A percentile compares a stretch with the other conserved stretches of the same genome.
Evolutionary conservation across 92 coral and sea anemone species (phyloP).

Genomic region (Isaurus tuberculatus): DNA sequence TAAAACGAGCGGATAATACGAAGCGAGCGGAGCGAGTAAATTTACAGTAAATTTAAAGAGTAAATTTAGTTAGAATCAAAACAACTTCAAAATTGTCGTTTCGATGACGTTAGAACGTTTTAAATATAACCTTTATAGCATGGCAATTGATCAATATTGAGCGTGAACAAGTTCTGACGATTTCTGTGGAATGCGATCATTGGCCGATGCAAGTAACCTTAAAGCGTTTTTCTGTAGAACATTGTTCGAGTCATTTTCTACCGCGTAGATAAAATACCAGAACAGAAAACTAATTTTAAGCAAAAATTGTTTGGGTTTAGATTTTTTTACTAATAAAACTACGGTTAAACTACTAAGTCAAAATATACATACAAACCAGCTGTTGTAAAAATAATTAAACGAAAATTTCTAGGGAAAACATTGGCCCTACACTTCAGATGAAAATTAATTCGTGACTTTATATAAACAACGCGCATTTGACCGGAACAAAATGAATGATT

Average conservation of each 20-base stretch:
- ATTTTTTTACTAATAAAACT: no score
- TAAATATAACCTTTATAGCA: background rate
- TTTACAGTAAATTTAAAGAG: no score
- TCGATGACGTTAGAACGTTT: background rate
- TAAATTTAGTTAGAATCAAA: background rate
- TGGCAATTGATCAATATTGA: background rate
- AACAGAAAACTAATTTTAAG: background rate
- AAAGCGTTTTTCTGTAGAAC: background rate
- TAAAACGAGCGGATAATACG: no score
- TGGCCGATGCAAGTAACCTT: background rate
- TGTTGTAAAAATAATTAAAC: background rate
- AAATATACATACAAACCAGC: background rate
- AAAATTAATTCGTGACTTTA: background rate
- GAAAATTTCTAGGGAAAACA: background rate
- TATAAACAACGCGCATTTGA: background rate
- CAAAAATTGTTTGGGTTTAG: no score
- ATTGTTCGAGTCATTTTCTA: background rate
- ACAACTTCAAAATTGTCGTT: background rate
- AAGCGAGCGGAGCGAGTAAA: no score
- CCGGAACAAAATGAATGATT: background rate
- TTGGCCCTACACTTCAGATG: background rate
- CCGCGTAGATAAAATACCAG: background rate
- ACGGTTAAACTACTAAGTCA: no score
- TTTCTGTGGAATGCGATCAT: conserved; percentile 1
- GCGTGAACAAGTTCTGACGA: background rate